Evolutionary conservation across 2,797 vertebrate genomes (phyloP).

Genomic region (Phalanger gymnotis): DNA sequence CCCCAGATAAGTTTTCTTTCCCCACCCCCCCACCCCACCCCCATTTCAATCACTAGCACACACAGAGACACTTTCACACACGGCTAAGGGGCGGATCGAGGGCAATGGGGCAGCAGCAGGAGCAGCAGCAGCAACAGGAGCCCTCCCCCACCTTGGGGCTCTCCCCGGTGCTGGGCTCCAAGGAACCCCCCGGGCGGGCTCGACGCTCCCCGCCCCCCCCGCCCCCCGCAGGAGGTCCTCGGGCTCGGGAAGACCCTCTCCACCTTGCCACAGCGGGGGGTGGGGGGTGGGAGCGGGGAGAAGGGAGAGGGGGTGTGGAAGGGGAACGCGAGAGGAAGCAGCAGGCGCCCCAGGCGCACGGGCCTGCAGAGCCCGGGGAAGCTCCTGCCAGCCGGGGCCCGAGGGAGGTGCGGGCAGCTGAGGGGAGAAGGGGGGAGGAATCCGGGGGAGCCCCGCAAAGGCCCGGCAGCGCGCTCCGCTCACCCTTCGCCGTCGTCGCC

Average conservation of each 20-base stretch:
- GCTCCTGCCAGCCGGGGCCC: slow-evolving; percentile 14
- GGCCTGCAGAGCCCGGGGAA: slow-evolving; percentile 59
- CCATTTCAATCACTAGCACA: background rate
- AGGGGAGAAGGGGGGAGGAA: slow-evolving; percentile 15
- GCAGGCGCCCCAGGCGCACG: slow-evolving; percentile 48
- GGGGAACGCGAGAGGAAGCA: slow-evolving; percentile 25
- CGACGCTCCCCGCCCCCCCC: slow-evolving; percentile 57
- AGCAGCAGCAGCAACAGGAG: background rate
- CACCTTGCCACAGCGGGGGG: slow-evolving; percentile 45
- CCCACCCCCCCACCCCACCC: slow-evolving; percentile 26
- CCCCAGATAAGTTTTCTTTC: slow-evolving; percentile 20
- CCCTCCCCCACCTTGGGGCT: slow-evolving; percentile 26
- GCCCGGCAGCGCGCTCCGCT: slow-evolving; percentile 68
- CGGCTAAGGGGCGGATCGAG: slow-evolving; percentile 58
- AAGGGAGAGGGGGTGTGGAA: slow-evolving; percentile 12
- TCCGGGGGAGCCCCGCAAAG: slow-evolving; percentile 55
- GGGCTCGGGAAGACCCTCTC: slow-evolving; percentile 62
- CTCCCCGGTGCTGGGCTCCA: slow-evolving; percentile 24
- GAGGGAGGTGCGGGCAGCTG: slow-evolving; percentile 10
- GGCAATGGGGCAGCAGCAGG: background rate
- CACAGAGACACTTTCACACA: background rate
- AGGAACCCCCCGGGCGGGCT: slow-evolving; percentile 51
- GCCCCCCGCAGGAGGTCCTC: background rate
- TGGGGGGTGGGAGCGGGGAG: slow-evolving; percentile 46
- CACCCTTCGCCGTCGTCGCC: slow-evolving; percentile 73